phyloP scores from a whole-genome alignment of 2,888 invertebrate species.

The Ecdyonurus torrentis region DNA sequence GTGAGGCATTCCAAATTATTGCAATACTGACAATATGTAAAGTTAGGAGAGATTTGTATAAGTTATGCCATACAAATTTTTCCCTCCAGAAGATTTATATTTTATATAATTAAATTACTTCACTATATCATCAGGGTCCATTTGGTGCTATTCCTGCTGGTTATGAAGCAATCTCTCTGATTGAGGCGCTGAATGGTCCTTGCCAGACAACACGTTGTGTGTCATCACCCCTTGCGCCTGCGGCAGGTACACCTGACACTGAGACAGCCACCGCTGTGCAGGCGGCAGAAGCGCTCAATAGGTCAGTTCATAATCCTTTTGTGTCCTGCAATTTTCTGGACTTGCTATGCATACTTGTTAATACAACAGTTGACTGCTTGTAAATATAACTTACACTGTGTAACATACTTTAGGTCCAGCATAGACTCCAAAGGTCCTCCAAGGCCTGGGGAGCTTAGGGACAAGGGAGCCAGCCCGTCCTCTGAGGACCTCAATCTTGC shows the following conservation, averaged over 20 bases:
- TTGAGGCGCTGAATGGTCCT: constrained; percentile 92
- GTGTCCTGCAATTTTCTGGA: no score
- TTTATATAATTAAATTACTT: no score
- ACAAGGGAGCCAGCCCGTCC: not conserved
- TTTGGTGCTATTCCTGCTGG: constrained; percentile 45
- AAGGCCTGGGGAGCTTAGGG: not conserved
- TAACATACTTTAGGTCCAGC: not conserved
- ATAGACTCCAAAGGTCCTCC: not conserved
- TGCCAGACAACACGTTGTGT: constrained; percentile 35
- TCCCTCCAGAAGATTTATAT: no score
- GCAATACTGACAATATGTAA: no score
- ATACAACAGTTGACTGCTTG: not conserved
- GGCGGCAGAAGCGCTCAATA: constrained; percentile 50
- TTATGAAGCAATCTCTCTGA: constrained; percentile 83
- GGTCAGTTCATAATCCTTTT: constrained; percentile 20
- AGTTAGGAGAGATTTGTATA: no score
- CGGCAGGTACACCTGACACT: constrained; percentile 38
- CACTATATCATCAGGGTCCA: no score
- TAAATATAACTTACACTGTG: not conserved
- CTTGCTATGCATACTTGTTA: no score
- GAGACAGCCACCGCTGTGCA: constrained; percentile 33
- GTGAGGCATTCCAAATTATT: no score
- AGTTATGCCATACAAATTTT: no score
- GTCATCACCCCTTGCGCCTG: constrained; percentile 24
- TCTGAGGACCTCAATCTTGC: not conserved